Base-by-base conservation (phyloP, 2,888 invertebrate species). In the Teleiodes luculella region DNA sequence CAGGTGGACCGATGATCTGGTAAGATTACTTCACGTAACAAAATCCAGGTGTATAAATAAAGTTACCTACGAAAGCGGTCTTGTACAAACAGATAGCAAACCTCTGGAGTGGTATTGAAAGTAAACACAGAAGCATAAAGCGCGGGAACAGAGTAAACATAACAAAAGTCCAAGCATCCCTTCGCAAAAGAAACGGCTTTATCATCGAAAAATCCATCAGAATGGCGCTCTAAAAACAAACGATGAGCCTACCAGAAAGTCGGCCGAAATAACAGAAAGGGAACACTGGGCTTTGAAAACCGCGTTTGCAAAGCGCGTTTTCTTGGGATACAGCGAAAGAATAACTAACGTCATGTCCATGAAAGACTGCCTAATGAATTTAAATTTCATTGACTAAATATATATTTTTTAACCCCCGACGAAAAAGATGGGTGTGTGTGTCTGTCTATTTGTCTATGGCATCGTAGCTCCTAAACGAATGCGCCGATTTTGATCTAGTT, bases 131-230 rank as follows among this genome's bases (percentile, higher is more conserved):
- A 24, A 43, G n/a, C 43, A 28, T 11, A 28, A 43, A 43, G 11
- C 28, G 24, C 16, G 14, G 11, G 33, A 47, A n/a, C 31, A 47
- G 16, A 16, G 47, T 47, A 47, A 31, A 47, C 31, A 47, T 16
- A 31, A 33, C 47, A 47, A 10, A n/a, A 33, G 33, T 47, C 18
- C 31, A 18, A 43, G 33, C 16, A n/a, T n/a, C 47, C 10, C 14
- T 53, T 54, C 54, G 52, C 37, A 57, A 55, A 61, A 64, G 66
- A 68, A 67, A 63, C 56, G 59, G 64, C 65, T 66, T 64, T 71
- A 68, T 70, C 70, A 68, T 65, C 63, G 64, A 62, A 57, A 66
- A 66, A 70, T 70, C 65, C 65, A 68, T 72, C 68, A 68, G 58
- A 53, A 55, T 48, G 51, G 33, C 57, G 53, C 55, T 57, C 53